Evolutionary conservation across 2,888 invertebrate genomes (phyloP).

Genomic region (Tipula lateralis): DNA sequence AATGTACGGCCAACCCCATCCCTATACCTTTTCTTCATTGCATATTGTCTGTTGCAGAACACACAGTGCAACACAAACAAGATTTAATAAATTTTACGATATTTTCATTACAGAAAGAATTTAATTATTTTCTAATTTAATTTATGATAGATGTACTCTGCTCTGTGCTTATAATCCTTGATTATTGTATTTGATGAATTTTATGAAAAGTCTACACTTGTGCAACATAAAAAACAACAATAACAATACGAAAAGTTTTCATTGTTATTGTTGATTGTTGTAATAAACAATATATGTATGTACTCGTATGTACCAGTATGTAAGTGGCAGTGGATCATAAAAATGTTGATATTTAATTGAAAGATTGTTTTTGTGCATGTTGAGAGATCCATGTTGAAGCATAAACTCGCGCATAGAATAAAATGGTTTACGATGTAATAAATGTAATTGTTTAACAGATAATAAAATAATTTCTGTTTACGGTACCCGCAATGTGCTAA

Average conservation of each 20-base stretch:
- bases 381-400: neutral
- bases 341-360: neutral
- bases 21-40: neutral
- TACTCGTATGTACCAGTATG: no score
- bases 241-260: neutral
- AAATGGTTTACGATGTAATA: neutral
- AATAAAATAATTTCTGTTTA: neutral
- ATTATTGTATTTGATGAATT: neutral
- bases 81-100: neutral
- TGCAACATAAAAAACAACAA: neutral
- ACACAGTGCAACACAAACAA: neutral
- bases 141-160: neutral
- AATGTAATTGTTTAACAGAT: neutral
- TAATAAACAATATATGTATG: neutral
- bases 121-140: neutral
- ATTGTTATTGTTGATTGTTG: neutral
- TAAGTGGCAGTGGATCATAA: neutral
- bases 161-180: neutral
- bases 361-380: neutral
- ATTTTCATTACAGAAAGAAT: neutral
- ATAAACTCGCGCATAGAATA: neutral
- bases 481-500: no score
- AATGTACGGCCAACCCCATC: neutral
- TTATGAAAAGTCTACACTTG: neutral
- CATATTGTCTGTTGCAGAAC: neutral